Evolutionary conservation across 2,113 vertebrate genomes (phyloP).

Genomic region (Hippoglossus stenolepis): DNA sequence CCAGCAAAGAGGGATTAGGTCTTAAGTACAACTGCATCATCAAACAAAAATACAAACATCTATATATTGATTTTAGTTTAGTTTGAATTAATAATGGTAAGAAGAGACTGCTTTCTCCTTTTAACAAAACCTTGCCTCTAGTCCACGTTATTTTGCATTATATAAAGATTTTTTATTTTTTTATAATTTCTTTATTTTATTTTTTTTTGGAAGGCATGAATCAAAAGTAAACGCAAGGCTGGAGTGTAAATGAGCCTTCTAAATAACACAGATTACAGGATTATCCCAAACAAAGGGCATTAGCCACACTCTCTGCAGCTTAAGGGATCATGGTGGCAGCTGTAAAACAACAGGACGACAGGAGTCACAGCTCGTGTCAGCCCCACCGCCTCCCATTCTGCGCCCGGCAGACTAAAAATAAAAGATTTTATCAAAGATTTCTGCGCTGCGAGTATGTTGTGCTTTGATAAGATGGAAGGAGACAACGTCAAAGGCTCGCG

Average conservation of each 20-base stretch:
- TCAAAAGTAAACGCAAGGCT: constrained; percentile 63
- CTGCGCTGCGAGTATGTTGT: constrained; percentile 21
- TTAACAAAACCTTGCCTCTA: constrained; percentile 31
- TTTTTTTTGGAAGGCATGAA: constrained; percentile 52
- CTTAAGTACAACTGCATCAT: not conserved
- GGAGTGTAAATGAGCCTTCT: constrained; percentile 82
- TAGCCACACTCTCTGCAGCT: constrained; percentile 81
- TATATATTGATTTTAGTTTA: not conserved
- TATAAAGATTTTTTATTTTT: constrained; percentile 7
- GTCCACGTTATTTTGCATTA: constrained; percentile 27
- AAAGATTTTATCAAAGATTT: constrained; percentile 60
- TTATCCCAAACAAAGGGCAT: constrained; percentile 86
- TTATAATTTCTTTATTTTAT: not conserved
- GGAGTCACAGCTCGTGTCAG: constrained; percentile 74
- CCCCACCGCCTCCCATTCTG: constrained; percentile 39
- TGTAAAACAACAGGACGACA: constrained; percentile 82
- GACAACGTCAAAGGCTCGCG: constrained; percentile 61
- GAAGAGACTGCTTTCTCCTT: not conserved
- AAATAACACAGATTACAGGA: constrained; percentile 85
- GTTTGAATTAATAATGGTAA: not conserved
- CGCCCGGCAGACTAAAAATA: constrained; percentile 48
- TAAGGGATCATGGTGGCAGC: constrained; percentile 84
- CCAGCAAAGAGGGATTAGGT: not conserved
- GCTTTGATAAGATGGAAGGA: constrained; percentile 65
- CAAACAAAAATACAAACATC: not conserved